phyloP scores from a whole-genome alignment of 2,888 invertebrate genomes.

The Phragmatobia fuliginosa region DNA sequence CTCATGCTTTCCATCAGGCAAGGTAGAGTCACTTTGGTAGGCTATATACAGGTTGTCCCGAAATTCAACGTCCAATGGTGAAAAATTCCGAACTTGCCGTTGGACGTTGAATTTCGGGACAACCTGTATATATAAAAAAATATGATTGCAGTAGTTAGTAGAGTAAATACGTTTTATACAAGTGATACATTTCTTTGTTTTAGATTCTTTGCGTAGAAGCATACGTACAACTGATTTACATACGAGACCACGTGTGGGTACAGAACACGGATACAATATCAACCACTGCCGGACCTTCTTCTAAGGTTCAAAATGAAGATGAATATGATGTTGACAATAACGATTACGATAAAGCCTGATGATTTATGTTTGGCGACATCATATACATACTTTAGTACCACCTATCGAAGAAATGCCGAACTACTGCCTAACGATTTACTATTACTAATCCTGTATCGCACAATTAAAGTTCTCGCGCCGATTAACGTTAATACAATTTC shows the following conservation, averaged over 20 bases:
- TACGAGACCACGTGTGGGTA: slow-evolving; percentile 63
- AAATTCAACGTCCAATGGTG: no score
- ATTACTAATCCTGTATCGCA: neutral
- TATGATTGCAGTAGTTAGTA: no score
- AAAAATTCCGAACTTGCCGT: no score
- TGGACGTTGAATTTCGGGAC: no score
- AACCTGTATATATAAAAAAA: no score
- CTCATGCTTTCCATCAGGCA: no score
- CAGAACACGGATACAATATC: slow-evolving; percentile 5
- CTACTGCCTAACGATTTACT: no score
- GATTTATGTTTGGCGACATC: neutral
- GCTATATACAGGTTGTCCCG: no score
- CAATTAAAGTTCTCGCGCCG: neutral
- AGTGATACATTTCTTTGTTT: slow-evolving; percentile 18
- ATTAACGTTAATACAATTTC: neutral
- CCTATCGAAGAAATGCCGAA: neutral
- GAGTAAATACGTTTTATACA: no score
- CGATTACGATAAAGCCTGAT: neutral
- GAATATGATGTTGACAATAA: neutral
- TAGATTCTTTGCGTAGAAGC: slow-evolving; percentile 69
- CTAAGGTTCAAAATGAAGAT: neutral
- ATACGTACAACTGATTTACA: slow-evolving; percentile 63
- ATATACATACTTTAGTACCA: neutral
- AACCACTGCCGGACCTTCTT: slow-evolving; percentile 7
- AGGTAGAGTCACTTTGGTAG: no score